phyloP scores from a whole-genome alignment of 2,113 vertebrate genomes.

The Sylvilagus bachmani region DNA sequence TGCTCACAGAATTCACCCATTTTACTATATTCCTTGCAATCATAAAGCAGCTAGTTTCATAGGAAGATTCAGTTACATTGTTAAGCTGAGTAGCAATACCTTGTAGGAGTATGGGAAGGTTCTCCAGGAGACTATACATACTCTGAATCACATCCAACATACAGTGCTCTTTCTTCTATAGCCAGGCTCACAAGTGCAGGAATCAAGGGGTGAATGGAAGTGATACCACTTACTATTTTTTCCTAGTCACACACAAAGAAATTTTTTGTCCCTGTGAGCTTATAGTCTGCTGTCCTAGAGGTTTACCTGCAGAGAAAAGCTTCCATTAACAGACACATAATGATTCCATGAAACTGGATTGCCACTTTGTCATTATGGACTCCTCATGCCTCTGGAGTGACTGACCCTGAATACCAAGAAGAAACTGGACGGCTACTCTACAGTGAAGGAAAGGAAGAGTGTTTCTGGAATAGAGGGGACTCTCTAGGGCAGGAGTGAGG shows the following conservation, averaged over 20 bases:
- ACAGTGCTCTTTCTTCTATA: background rate
- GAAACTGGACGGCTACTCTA: background rate
- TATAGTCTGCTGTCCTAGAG: conserved; percentile 21
- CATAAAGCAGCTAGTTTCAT: background rate
- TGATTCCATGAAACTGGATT: conserved; percentile 45
- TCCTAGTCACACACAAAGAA: background rate
- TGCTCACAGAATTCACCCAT: background rate
- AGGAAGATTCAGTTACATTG: background rate
- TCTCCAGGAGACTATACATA: background rate
- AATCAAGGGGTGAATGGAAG: background rate
- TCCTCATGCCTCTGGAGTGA: background rate
- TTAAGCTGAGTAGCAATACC: background rate
- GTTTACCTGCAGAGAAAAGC: conserved; percentile 29
- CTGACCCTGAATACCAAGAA: background rate
- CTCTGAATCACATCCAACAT: background rate
- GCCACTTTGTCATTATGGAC: conserved; percentile 6
- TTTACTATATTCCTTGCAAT: background rate
- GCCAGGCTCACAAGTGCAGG: conserved; percentile 2
- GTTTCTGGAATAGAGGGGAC: background rate
- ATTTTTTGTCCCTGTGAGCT: background rate
- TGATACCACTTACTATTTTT: background rate
- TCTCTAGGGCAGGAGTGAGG: background rate
- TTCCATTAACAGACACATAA: background rate
- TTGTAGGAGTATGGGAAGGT: background rate
- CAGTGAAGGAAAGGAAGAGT: background rate